Base-by-base conservation (phyloP, 2,797 vertebrate species). In the Pangasius larnaudii region DNA sequence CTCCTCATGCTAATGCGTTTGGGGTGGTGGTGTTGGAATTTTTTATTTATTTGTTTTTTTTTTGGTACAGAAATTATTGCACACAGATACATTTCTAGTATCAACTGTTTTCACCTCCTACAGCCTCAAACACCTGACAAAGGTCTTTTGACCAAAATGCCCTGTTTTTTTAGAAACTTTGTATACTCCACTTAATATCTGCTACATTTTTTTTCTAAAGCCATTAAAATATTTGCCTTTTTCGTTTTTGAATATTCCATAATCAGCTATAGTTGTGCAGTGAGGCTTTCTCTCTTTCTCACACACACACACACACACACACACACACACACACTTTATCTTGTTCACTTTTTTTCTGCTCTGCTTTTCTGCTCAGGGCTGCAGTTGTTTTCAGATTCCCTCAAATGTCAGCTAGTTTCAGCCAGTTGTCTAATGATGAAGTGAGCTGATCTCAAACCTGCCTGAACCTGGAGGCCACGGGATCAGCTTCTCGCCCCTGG, bases 361-460 rank as follows among this genome's bases (percentile, higher is more conserved):
- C 30, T 36, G 49, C 69, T 75, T 61, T 59, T 19, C 81, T 84
- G 77, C 65, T 61, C 58, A 85, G 39, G 87, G 84, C 83, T 80
- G 83, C 75, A 84, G 39, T 87, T 81, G 56, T 86, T 82, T 87
- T 79, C 59, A 39, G 42, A 36, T 85, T 82, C 46, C 36, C 30
- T 82, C 65, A 88, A 86, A 86, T 81, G 77, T 88, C 85, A 86
- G 56, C 19, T 84, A 74, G 59, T 85, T 79, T 90, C 85, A 79
- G 77, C 56, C 84, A 94, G 94, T 96, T 95, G 94, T 94, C 93
- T 95, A 94, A 95, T 96, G 95, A 96, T 96, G 95, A 95, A 95
- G 92, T 95, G 95, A 89, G 92, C 93, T 95, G 94, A 96, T 96
- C 95, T 95, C 92, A 93, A 96, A 94, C 94, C 93, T 95, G 93